These are phyloP conservation scores for Nysson spinosus DNA, from an alignment of 2,888 invertebrate species.

Conservation along the genomic window DNA sequence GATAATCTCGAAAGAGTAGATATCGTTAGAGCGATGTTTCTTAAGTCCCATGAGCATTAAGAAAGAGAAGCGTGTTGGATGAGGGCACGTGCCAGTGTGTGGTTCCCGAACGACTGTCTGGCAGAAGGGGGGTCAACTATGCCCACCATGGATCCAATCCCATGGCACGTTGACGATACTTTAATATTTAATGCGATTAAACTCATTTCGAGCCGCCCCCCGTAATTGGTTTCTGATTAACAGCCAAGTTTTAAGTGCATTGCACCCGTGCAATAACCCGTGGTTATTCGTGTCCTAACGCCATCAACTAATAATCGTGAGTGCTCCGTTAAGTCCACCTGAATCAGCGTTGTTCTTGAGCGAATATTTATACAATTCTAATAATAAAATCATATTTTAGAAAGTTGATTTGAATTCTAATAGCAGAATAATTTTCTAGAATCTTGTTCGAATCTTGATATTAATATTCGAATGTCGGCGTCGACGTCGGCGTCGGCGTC, in stretches of 20 bases:
- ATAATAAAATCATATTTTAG: too few relatives aligned
- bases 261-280: constrained; percentile 49
- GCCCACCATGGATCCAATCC: constrained; percentile 29
- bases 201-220: constrained; percentile 71
- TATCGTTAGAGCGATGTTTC: constrained; percentile 38
- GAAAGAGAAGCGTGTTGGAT: constrained; percentile 43
- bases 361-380: too few relatives aligned
- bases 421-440: too few relatives aligned
- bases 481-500: too few relatives aligned
- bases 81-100: constrained; percentile 50
- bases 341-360: constrained; percentile 12
- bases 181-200: constrained; percentile 76
- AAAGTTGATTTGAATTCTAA: too few relatives aligned
- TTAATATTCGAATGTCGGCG: too few relatives aligned
- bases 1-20: neutral
- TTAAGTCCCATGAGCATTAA: constrained; percentile 49
- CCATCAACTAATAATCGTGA: constrained; percentile 52
- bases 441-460: too few relatives aligned
- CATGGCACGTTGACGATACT: constrained; percentile 61
- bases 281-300: constrained; percentile 39
- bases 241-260: constrained; percentile 68
- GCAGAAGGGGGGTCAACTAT: constrained; percentile 36
- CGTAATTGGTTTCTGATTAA: constrained; percentile 77
- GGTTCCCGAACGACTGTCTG: constrained; percentile 39
- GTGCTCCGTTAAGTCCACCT: constrained; percentile 24